Conservation (phyloP, 1,140 invertebrate genomes). For the Zaprionus nigranus region DNA sequence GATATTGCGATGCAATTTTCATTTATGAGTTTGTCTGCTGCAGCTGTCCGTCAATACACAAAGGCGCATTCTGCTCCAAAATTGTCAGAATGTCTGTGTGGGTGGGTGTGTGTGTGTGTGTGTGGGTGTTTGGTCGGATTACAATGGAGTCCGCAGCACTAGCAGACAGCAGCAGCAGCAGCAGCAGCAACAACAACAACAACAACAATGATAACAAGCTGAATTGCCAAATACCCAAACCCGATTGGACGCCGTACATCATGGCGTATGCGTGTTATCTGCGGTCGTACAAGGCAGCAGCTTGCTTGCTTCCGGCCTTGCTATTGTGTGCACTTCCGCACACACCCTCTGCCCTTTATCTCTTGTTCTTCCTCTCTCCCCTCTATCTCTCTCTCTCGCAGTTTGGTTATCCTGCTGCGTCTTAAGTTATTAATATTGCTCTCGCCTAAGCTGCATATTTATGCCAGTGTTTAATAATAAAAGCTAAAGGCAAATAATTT, state of each 20-base stretch:
- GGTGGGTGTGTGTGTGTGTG: slow-evolving; percentile 12
- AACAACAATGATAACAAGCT: slow-evolving; percentile 27
- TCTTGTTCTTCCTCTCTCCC: background rate
- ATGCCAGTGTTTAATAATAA: slow-evolving; percentile 61
- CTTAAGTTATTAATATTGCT: slow-evolving; percentile 61
- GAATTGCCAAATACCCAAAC: slow-evolving; percentile 27
- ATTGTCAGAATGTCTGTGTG: background rate
- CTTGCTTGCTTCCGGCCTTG: slow-evolving; percentile 2
- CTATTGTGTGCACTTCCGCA: slow-evolving; percentile 5
- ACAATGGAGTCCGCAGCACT: background rate
- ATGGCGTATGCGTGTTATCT: slow-evolving; percentile 72
- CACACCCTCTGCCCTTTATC: background rate
- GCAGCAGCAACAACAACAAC: too few species aligned
- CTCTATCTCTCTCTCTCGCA: background rate
- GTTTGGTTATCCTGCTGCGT: background rate
- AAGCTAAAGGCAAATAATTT: slow-evolving; percentile 61
- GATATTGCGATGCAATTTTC: slow-evolving; percentile 65
- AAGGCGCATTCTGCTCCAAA: slow-evolving; percentile 28
- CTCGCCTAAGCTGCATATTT: slow-evolving; percentile 62
- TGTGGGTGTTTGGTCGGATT: slow-evolving; percentile 28
- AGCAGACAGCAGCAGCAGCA: slow-evolving; percentile 12
- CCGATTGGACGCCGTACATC: slow-evolving; percentile 35
- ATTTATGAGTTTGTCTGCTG: slow-evolving; percentile 65
- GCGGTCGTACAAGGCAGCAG: slow-evolving; percentile 38
- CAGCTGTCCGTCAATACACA: slow-evolving; percentile 46